phyloP scores from a whole-genome alignment of 1,140 invertebrate genomes.

The roundworm (Caenorhabditis elegans) region DNA sequence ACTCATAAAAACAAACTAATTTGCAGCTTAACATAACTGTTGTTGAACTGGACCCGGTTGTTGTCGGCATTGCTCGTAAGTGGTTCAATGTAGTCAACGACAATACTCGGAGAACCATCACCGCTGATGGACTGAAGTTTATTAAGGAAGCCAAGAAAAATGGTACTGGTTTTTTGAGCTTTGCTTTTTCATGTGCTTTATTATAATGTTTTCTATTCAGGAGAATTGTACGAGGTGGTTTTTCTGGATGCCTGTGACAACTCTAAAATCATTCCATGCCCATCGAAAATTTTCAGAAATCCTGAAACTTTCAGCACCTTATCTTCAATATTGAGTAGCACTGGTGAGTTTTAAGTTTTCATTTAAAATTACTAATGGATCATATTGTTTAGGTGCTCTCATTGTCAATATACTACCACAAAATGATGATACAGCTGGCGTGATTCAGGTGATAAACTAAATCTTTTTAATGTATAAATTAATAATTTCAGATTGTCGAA shows the following conservation, averaged over 20 bases:
- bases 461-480: too few relatives aligned
- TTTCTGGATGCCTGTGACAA: constrained; percentile 10
- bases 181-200: too few relatives aligned
- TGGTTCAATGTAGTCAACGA: neutral
- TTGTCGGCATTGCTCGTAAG: neutral
- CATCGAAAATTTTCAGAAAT: neutral
- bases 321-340: neutral
- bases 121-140: neutral
- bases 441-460: too few relatives aligned
- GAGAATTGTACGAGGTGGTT: neutral
- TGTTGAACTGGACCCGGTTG: neutral
- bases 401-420: neutral
- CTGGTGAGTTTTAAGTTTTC: neutral
- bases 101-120: neutral
- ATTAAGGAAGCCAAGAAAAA: neutral
- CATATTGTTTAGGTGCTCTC: neutral
- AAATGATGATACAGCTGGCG: neutral
- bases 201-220: neutral
- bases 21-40: neutral
- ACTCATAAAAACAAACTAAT: too few relatives aligned
- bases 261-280: neutral
- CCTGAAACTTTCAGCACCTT: neutral
- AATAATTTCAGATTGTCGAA: neutral
- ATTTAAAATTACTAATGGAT: neutral
- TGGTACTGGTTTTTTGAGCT: too few relatives aligned